Base-by-base conservation (phyloP, 2,888 invertebrate species). In the Agrotis puta region DNA sequence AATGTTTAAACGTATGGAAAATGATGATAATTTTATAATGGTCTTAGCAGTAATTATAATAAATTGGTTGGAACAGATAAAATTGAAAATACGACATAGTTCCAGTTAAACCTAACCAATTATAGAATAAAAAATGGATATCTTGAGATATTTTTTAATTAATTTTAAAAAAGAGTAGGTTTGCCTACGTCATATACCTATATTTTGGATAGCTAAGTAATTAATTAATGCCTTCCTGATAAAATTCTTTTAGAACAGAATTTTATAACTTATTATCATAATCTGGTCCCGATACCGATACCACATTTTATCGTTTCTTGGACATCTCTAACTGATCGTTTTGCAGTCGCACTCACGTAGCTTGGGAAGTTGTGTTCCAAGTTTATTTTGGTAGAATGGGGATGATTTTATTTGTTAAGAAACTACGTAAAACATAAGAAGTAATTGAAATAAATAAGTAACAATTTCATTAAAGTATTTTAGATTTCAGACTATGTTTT, bases 201-300 rank as follows among this genome's bases (percentile, higher is more conserved):
- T 33, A 24, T 57, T 72, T 71, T 45, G n/a, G 43, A 51, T 50
- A 43, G 14, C 47, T 45, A 59, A 9, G 39, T 39, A 39, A 64
- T 61, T 54, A 63, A 65, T 62, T 71, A 56, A 54, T 22, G 14
- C 50, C 45, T 61, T 51, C 18, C 16, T 64, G 73, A 77, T 77
- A 77, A 66, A 58, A 59, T 63, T 63, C 45, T 50, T 61, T 65
- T 50, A 6, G 54, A 66, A 72, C 16, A 43, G 24, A n/a, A 54
- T 7, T 64, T 43, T 48, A 43, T 54, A n/a, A 50, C 11, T 47
- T 39, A 57, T 57, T 50, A 76, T 76, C 53, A 57, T 64, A 56
- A 68, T 64, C 24, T 72, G 24, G 27, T 58, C n/a, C n/a, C 65
- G 72, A 77, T 73, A 73, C 64, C 77, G 64, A 70, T 71, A 70